These are phyloP conservation scores for Clistopyga incitator DNA, from an alignment of 2,888 invertebrate genomes.

Conservation along the genomic window DNA sequence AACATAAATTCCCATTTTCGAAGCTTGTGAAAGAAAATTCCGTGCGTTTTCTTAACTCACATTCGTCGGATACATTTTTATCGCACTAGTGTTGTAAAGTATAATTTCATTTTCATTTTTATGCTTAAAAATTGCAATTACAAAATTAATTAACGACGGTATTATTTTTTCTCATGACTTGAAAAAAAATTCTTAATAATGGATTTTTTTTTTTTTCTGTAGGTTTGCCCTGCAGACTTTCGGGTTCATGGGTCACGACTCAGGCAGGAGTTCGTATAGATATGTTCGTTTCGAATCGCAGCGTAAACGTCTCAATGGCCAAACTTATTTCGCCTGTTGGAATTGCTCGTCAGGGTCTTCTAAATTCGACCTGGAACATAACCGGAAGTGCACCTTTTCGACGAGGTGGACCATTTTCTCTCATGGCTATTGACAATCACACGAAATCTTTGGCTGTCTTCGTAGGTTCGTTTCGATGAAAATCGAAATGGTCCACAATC, in stretches of 20 bases:
- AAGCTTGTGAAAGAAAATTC: too few species aligned
- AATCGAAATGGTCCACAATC: background rate
- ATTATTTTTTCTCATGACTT: too few species aligned
- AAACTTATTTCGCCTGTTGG: slow-evolving; percentile 66
- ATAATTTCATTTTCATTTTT: too few species aligned
- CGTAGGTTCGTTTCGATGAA: slow-evolving; percentile 68
- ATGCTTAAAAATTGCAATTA: background rate
- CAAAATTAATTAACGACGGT: too few species aligned
- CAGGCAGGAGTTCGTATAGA: slow-evolving; percentile 76
- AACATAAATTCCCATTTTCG: too few species aligned
- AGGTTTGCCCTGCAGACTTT: slow-evolving; percentile 72
- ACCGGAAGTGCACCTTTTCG: slow-evolving; percentile 75
- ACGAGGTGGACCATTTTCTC: slow-evolving; percentile 75
- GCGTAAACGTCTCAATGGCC: slow-evolving; percentile 71
- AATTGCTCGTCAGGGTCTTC: slow-evolving; percentile 65
- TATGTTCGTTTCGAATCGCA: slow-evolving; percentile 74
- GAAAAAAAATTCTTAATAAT: too few species aligned
- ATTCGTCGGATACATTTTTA: too few species aligned
- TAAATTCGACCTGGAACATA: slow-evolving; percentile 76
- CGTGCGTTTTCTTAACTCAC: too few species aligned
- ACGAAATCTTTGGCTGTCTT: slow-evolving; percentile 76
- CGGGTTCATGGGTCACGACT: slow-evolving; percentile 77
- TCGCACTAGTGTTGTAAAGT: too few species aligned
- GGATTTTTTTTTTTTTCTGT: background rate
- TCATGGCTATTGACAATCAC: slow-evolving; percentile 73